A percentile compares a stretch with the other conserved stretches of the same genome.
phyloP scores from a whole-genome alignment of 1,140 invertebrate species.

The Hycleus cichorii region DNA sequence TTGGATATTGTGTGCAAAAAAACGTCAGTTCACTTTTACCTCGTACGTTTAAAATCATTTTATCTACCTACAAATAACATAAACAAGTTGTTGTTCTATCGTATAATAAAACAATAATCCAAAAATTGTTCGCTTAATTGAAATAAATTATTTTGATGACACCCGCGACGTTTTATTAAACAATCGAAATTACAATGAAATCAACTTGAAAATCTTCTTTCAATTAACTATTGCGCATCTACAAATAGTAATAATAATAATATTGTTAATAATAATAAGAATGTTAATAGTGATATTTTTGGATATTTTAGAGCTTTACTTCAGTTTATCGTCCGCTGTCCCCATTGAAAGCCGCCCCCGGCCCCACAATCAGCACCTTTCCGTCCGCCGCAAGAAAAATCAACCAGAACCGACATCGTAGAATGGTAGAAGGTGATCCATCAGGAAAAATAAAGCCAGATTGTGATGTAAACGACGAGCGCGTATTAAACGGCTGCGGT shows the following conservation, averaged over 20 bases:
- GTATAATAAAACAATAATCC: constrained; percentile 5
- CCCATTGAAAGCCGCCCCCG: constrained; percentile 25
- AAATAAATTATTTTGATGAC: constrained; percentile 13
- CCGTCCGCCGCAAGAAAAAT: constrained; percentile 6
- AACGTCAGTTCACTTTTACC: not conserved
- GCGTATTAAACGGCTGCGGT: constrained; percentile 66
- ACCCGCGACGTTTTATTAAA: not conserved
- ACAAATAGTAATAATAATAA: too few species aligned
- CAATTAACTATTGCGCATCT: too few species aligned
- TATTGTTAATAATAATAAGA: not conserved
- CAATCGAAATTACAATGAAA: not conserved
- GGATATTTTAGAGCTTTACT: constrained; percentile 18
- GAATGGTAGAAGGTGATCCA: constrained; percentile 40
- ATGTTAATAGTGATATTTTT: not conserved
- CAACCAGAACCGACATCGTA: constrained; percentile 24
- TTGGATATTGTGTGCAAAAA: constrained; percentile 1
- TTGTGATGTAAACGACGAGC: constrained; percentile 71
- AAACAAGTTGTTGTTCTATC: too few species aligned
- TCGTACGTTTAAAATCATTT: not conserved
- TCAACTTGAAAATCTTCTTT: not conserved
- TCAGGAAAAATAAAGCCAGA: constrained; percentile 37
- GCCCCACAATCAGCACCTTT: constrained; percentile 1
- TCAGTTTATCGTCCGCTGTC: constrained; percentile 25
- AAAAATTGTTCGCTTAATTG: constrained; percentile 12
- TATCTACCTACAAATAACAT: too few species aligned